phyloP scores from a whole-genome alignment of 1,140 invertebrate genomes.

The Hirudo medicinalis region DNA sequence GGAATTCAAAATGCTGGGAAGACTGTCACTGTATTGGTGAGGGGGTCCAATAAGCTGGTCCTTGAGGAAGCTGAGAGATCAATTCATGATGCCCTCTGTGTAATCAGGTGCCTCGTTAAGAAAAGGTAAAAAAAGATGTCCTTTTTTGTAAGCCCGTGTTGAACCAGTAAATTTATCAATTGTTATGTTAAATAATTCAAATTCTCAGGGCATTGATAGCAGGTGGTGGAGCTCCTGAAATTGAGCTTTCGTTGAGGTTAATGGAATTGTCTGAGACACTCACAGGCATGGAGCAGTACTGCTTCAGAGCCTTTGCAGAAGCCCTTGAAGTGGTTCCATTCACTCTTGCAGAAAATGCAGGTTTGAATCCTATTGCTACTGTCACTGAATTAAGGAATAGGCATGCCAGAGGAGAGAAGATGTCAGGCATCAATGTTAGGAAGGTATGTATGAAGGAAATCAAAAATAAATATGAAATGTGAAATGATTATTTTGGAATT shows the following conservation, averaged over 20 bases:
- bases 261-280: slow-evolving; percentile 66
- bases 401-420: slow-evolving; percentile 69
- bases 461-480: background rate
- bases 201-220: slow-evolving; percentile 60
- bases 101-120: slow-evolving; percentile 89
- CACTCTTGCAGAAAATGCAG: slow-evolving; percentile 97
- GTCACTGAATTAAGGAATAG: slow-evolving; percentile 90
- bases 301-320: slow-evolving; percentile 79
- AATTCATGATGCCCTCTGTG: slow-evolving; percentile 93
- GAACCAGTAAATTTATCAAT: background rate
- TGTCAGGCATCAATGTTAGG: slow-evolving; percentile 88
- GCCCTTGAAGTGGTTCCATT: slow-evolving; percentile 92
- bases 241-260: slow-evolving; percentile 74
- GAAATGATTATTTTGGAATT: background rate
- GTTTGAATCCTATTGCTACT: slow-evolving; percentile 90
- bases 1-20: slow-evolving; percentile 74
- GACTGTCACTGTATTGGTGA: slow-evolving; percentile 81
- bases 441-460: slow-evolving; percentile 41
- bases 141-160: too few relatives aligned
- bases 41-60: slow-evolving; percentile 93
- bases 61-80: slow-evolving; percentile 83
- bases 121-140: slow-evolving; percentile 50
- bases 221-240: slow-evolving; percentile 93
- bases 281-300: slow-evolving; percentile 84
- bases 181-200: background rate